phyloP scores from a whole-genome alignment of 2,888 invertebrate genomes.

The Eulithis testata region DNA sequence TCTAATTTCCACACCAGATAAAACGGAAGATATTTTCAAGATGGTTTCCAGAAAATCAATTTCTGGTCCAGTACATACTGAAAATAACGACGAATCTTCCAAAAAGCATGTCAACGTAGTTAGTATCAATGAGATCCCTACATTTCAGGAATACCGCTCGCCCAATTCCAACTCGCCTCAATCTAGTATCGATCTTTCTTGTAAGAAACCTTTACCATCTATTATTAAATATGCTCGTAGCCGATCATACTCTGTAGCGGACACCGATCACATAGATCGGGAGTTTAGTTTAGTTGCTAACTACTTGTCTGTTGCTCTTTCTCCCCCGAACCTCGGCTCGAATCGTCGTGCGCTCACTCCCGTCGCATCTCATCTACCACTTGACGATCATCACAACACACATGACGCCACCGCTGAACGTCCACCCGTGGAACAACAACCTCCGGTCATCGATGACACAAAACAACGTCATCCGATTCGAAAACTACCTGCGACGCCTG shows the following conservation, averaged over 20 bases:
- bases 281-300: slow-evolving; percentile 83
- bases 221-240: slow-evolving; percentile 69
- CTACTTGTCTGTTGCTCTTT: slow-evolving; percentile 83
- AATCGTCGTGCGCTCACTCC: slow-evolving; percentile 77
- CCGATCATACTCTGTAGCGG: slow-evolving; percentile 68
- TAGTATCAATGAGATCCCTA: slow-evolving; percentile 81
- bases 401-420: slow-evolving; percentile 52
- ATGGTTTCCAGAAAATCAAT: slow-evolving; percentile 47
- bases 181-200: slow-evolving; percentile 61
- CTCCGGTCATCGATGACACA: slow-evolving; percentile 40
- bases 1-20: slow-evolving; percentile 52
- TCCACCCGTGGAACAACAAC: slow-evolving; percentile 40
- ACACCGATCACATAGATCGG: slow-evolving; percentile 67
- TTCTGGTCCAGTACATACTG: slow-evolving; percentile 22
- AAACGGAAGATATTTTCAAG: slow-evolving; percentile 58
- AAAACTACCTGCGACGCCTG: slow-evolving; percentile 31
- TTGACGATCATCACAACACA: slow-evolving; percentile 63
- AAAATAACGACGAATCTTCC: slow-evolving; percentile 6
- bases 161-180: slow-evolving; percentile 64
- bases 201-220: slow-evolving; percentile 64
- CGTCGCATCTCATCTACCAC: slow-evolving; percentile 68
- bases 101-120: slow-evolving; percentile 70
- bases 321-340: slow-evolving; percentile 82
- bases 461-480: slow-evolving; percentile 34
- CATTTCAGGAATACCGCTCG: slow-evolving; percentile 79